A percentile compares a stretch with the other conserved stretches of the same genome.
Evolutionary conservation across 2,888 invertebrate species (phyloP).

Genomic region (Hyalella azteca): DNA sequence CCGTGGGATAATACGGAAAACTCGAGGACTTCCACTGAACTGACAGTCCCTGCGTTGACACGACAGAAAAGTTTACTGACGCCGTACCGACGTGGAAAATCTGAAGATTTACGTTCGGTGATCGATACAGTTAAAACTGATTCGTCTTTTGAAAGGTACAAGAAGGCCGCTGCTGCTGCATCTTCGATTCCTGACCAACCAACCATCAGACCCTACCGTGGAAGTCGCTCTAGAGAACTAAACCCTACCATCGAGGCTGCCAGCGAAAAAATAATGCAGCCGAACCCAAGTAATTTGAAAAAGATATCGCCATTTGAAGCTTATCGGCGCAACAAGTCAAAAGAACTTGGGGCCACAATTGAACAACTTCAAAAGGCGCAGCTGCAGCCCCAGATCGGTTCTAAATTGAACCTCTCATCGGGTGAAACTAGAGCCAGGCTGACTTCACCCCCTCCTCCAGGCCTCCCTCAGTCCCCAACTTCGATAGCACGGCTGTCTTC

Average conservation of each 20-base stretch:
- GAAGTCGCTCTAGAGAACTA: slow-evolving; percentile 52
- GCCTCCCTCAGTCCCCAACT: slow-evolving; percentile 26
- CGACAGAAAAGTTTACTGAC: neutral
- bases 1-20: neutral
- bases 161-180: neutral
- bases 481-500: slow-evolving; percentile 16
- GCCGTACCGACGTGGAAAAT: slow-evolving; percentile 46
- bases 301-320: slow-evolving; percentile 56
- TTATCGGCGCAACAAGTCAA: slow-evolving; percentile 52
- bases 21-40: neutral
- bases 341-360: slow-evolving; percentile 41
- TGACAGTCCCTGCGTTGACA: neutral
- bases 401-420: neutral
- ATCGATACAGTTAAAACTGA: slow-evolving; percentile 44
- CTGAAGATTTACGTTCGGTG: slow-evolving; percentile 46
- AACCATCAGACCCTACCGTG: slow-evolving; percentile 38
- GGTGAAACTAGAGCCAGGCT: neutral
- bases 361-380: slow-evolving; percentile 37
- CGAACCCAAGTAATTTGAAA: slow-evolving; percentile 51
- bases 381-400: neutral
- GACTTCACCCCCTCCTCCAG: slow-evolving; percentile 47
- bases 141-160: slow-evolving; percentile 20
- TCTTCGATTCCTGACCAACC: slow-evolving; percentile 8
- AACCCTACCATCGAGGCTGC: slow-evolving; percentile 54
- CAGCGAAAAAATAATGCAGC: slow-evolving; percentile 50